These are phyloP conservation scores for Loris lydekkerianus DNA, from an alignment of 2,797 vertebrate species.

Conservation along the genomic window DNA sequence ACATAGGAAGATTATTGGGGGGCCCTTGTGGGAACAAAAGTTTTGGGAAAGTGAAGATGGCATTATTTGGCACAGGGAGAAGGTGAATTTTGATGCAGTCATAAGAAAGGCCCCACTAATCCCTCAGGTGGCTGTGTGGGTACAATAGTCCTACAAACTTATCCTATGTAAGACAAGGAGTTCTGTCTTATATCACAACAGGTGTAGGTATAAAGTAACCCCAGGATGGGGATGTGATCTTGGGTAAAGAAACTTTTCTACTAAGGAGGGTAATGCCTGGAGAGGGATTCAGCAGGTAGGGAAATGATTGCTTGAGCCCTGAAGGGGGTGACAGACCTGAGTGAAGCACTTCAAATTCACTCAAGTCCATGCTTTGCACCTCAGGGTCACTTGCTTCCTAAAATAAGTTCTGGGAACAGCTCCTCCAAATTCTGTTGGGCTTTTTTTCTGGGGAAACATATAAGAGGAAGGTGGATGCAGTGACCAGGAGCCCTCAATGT, in stretches of 20 bases:
- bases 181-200: background rate
- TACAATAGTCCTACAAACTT: background rate
- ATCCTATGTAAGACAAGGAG: background rate
- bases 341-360: background rate
- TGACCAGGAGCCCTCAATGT: background rate
- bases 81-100: background rate
- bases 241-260: slow-evolving; percentile 1
- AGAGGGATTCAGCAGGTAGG: background rate
- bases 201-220: background rate
- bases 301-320: background rate
- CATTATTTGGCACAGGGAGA: background rate
- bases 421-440: background rate
- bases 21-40: background rate
- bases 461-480: background rate
- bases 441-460: slow-evolving; percentile 2
- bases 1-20: background rate
- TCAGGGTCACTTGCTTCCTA: background rate
- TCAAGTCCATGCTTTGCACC: background rate
- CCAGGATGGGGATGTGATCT: background rate
- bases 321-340: background rate
- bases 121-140: background rate
- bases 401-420: background rate
- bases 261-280: background rate
- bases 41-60: slow-evolving; percentile 15
- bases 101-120: background rate